Percentiles rank a stretch among this genome's conserved stretches.
phyloP scores from a whole-genome alignment of 2,888 invertebrate species.

The Strigamia maritima region DNA sequence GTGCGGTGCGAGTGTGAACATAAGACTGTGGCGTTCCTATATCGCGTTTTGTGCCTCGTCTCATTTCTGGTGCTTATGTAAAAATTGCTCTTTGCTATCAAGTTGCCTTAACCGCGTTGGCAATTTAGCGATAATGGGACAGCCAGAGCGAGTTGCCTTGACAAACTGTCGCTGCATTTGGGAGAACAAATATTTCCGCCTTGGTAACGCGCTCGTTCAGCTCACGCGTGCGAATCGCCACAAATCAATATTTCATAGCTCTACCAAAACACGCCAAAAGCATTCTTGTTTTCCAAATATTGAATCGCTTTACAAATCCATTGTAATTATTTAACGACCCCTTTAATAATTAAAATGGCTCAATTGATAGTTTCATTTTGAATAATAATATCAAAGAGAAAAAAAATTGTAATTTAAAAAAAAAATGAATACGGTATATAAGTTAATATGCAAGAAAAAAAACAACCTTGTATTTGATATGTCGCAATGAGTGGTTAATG shows the following conservation, averaged over 20 bases:
- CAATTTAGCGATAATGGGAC: slow-evolving; percentile 34
- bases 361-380: background rate
- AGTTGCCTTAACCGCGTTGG: slow-evolving; percentile 34
- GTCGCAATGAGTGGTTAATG: slow-evolving; percentile 28
- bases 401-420: background rate
- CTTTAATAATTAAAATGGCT: slow-evolving; percentile 19
- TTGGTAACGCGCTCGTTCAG: slow-evolving; percentile 31
- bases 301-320: slow-evolving; percentile 17
- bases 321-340: slow-evolving; percentile 22
- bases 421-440: background rate
- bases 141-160: slow-evolving; percentile 34
- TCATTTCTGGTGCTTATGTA: slow-evolving; percentile 31
- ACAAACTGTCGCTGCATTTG: slow-evolving; percentile 34
- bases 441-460: background rate
- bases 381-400: background rate
- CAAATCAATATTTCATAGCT: slow-evolving; percentile 34
- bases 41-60: slow-evolving; percentile 17
- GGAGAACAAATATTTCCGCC: slow-evolving; percentile 34
- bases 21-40: background rate
- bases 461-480: slow-evolving; percentile 28
- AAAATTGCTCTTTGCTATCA: slow-evolving; percentile 34
- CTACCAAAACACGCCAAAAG: slow-evolving; percentile 31
- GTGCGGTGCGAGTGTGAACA: background rate
- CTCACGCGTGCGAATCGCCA: slow-evolving; percentile 34
- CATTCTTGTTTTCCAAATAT: slow-evolving; percentile 34